A percentile compares a stretch with the other conserved stretches of the same genome.
Conservation (phyloP, 2,113 vertebrate species). For the Noturus placidus region DNA sequence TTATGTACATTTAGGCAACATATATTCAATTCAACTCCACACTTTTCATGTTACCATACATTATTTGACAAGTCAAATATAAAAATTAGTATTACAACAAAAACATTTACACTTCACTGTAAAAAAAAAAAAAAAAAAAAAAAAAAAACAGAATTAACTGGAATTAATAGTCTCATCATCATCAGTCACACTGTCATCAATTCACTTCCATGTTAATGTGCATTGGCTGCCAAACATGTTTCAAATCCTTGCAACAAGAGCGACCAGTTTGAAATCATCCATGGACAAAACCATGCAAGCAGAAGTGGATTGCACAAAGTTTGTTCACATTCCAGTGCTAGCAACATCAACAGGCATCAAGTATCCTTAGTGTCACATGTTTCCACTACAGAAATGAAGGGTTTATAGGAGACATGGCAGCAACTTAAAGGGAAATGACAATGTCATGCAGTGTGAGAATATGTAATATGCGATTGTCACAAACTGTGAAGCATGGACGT, state of each 20-base stretch:
- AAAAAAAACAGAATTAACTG: neutral
- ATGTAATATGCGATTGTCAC: neutral
- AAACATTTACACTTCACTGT: neutral
- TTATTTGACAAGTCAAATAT: neutral
- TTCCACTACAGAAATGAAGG: neutral
- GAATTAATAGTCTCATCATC: neutral
- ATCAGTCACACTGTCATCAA: neutral
- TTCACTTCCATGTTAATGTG: neutral
- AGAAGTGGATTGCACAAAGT: too few relatives aligned
- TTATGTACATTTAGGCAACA: neutral
- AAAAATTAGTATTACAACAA: neutral
- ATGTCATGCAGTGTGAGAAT: neutral
- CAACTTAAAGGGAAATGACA: neutral
- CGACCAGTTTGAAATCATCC: neutral
- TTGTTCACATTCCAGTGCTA: too few relatives aligned
- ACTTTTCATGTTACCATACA: neutral
- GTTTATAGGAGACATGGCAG: neutral
- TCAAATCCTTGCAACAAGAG: neutral
- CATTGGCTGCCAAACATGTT: neutral
- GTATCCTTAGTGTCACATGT: neutral
- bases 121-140: neutral
- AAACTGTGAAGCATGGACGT: neutral
- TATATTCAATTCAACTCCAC: neutral
- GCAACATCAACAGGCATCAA: too few relatives aligned
- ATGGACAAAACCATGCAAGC: neutral